Evolutionary conservation across 2,797 vertebrate species (phyloP).

Genomic region (Myotis planiceps): DNA sequence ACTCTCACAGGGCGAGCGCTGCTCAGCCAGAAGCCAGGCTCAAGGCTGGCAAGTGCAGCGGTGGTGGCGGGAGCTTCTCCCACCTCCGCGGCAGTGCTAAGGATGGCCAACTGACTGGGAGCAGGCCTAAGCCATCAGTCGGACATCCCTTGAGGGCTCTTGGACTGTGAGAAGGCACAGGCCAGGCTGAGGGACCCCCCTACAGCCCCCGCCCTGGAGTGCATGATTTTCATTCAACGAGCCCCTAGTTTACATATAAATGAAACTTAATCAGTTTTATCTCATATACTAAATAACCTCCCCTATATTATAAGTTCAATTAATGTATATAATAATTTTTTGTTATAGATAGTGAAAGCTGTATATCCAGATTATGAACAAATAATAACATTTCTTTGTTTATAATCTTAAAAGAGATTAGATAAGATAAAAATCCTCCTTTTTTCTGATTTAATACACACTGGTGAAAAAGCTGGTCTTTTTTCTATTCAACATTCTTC

Average conservation of each 20-base stretch:
- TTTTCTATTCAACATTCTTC: not conserved
- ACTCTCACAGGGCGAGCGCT: too few species aligned
- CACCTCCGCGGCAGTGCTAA: too few species aligned
- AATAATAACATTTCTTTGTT: not conserved
- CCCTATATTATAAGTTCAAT: not conserved
- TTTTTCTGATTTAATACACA: not conserved
- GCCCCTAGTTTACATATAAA: not conserved
- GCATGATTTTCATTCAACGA: too few species aligned
- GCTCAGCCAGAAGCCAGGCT: too few species aligned
- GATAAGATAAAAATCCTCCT: not conserved
- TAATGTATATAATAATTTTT: not conserved
- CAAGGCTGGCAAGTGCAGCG: too few species aligned
- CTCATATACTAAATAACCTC: not conserved
- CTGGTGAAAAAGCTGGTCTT: not conserved
- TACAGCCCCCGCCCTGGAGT: accelerated
- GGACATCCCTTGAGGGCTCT: too few species aligned
- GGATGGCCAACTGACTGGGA: too few species aligned
- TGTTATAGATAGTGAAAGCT: not conserved
- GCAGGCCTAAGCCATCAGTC: too few species aligned
- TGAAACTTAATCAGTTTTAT: not conserved
- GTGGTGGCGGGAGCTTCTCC: too few species aligned
- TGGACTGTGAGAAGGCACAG: too few species aligned
- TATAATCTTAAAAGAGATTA: slow-evolving; percentile 5
- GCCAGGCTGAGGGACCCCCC: too few species aligned
- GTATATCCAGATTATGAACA: not conserved